These are phyloP conservation scores for Acrossocheilus fasciatus DNA, from an alignment of 2,797 vertebrate genomes.

Conservation along the genomic window DNA sequence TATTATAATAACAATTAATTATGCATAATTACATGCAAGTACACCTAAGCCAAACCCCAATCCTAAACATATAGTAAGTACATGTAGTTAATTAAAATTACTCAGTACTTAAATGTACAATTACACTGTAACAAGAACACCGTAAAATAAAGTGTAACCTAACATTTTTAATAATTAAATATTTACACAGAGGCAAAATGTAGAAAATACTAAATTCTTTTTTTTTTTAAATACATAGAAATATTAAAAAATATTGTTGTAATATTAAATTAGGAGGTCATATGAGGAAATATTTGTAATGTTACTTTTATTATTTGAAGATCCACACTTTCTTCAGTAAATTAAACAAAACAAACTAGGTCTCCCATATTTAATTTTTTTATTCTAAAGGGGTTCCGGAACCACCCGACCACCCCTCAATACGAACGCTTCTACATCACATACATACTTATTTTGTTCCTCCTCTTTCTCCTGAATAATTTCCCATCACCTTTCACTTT, in stretches of 20 bases:
- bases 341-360: not conserved
- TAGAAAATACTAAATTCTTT: too few species aligned
- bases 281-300: not conserved
- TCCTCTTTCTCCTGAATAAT: not conserved
- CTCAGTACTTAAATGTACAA: too few species aligned
- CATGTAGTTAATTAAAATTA: not conserved
- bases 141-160: too few species aligned
- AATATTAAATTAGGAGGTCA: too few species aligned
- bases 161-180: too few species aligned
- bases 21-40: not conserved
- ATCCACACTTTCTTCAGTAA: not conserved
- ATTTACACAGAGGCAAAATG: too few species aligned
- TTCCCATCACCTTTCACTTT: not conserved
- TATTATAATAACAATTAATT: not conserved
- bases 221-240: too few species aligned
- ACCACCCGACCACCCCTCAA: not conserved
- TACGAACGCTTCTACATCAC: not conserved
- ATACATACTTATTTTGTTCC: not conserved
- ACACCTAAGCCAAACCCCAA: not conserved
- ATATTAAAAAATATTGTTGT: too few species aligned
- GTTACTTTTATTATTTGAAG: not conserved
- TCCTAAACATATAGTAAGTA: not conserved
- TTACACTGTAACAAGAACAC: too few species aligned
- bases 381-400: not conserved
- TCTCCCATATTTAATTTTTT: not conserved